Evolutionary conservation across 2,888 invertebrate species (phyloP).

Genomic region (Drosophila tanythrix): DNA sequence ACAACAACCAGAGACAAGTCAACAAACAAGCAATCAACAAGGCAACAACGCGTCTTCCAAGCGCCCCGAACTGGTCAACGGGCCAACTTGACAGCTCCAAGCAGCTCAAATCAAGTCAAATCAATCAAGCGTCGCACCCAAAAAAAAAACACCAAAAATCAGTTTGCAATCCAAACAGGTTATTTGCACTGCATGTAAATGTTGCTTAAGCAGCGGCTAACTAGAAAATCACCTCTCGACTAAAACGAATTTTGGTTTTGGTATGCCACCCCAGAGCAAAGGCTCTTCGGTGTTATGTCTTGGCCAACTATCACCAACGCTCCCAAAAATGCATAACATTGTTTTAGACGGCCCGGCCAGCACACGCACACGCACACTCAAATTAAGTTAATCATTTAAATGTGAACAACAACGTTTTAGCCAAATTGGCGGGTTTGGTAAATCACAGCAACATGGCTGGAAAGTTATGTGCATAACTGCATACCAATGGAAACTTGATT

Average conservation of each 20-base stretch:
- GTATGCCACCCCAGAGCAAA: neutral
- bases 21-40: slow-evolving; percentile 23
- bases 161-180: slow-evolving; percentile 61
- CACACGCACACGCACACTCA: slow-evolving; percentile 9
- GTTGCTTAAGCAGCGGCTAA: slow-evolving; percentile 1
- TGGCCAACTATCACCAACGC: slow-evolving; percentile 14
- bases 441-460: neutral
- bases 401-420: slow-evolving; percentile 9
- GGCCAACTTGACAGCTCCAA: slow-evolving; percentile 35
- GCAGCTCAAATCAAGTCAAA: slow-evolving; percentile 58
- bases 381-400: slow-evolving; percentile 27
- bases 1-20: slow-evolving; percentile 27
- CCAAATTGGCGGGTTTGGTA: slow-evolving; percentile 16
- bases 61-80: slow-evolving; percentile 16
- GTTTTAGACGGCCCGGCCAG: neutral
- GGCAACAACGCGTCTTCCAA: slow-evolving; percentile 44
- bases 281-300: slow-evolving; percentile 5
- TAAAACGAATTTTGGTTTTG: neutral
- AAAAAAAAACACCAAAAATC: slow-evolving; percentile 32
- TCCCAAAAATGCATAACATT: slow-evolving; percentile 17
- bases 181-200: slow-evolving; percentile 46
- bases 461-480: slow-evolving; percentile 13
- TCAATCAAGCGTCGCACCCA: slow-evolving; percentile 73
- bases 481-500: neutral
- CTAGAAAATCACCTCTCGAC: neutral